Evolutionary conservation across 2,113 vertebrate genomes (phyloP).

Genomic region (Reinhardtius hippoglossoides): DNA sequence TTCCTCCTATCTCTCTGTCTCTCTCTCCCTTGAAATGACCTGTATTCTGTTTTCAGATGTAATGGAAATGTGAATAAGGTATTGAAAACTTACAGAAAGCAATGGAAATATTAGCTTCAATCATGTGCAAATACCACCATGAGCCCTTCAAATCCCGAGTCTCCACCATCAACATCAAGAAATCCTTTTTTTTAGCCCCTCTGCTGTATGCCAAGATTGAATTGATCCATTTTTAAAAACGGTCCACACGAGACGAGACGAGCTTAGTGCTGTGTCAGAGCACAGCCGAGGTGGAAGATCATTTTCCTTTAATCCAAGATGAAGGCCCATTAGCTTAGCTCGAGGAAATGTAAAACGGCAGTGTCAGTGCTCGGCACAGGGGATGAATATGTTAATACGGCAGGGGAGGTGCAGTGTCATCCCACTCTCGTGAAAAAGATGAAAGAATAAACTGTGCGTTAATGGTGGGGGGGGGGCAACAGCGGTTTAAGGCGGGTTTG

Average conservation of each 20-base stretch:
- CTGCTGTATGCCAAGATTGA: not conserved
- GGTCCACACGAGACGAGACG: slow-evolving; percentile 2
- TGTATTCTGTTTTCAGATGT: slow-evolving; percentile 8
- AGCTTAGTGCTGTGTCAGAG: slow-evolving; percentile 24
- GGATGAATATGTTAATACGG: slow-evolving; percentile 58
- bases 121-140: not conserved
- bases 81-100: too few species aligned
- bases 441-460: slow-evolving; percentile 11
- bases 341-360: slow-evolving; percentile 57
- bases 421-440: slow-evolving; percentile 19
- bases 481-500: slow-evolving; percentile 9
- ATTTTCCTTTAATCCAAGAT: slow-evolving; percentile 66
- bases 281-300: slow-evolving; percentile 36
- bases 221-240: slow-evolving; percentile 14
- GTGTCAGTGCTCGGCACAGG: slow-evolving; percentile 48
- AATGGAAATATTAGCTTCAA: not conserved
- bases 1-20: not conserved
- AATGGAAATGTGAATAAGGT: not conserved
- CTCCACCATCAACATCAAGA: slow-evolving; percentile 7
- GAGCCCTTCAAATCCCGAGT: not conserved
- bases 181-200: not conserved
- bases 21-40: slow-evolving; percentile 6
- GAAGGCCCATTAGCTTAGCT: slow-evolving; percentile 61
- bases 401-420: slow-evolving; percentile 38
- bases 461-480: not conserved